Evolutionary conservation across 2,113 vertebrate genomes (phyloP).

Genomic region (Thamnaconus septentrionalis): DNA sequence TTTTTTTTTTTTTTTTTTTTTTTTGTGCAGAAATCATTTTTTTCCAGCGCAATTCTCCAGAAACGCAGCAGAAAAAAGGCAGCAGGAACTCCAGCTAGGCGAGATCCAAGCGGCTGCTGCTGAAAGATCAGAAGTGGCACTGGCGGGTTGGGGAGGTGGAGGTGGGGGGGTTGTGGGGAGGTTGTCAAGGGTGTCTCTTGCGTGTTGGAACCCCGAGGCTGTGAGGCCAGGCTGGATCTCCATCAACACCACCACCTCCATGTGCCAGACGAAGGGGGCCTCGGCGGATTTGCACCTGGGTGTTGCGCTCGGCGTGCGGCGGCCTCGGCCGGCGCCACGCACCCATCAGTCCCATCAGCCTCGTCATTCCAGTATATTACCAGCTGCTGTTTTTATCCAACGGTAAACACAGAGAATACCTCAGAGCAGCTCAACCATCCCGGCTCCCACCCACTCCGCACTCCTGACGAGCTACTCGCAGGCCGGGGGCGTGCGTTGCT

Average conservation of each 20-base stretch:
- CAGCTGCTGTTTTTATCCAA: slow-evolving; percentile 66
- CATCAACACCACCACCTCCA: slow-evolving; percentile 70
- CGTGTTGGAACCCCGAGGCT: slow-evolving; percentile 50
- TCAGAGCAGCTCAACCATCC: slow-evolving; percentile 48
- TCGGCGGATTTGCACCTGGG: slow-evolving; percentile 64
- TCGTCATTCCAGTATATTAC: slow-evolving; percentile 58
- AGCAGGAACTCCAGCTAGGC: no score
- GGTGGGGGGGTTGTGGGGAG: slow-evolving; percentile 9
- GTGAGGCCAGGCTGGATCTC: slow-evolving; percentile 48
- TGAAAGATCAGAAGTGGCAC: background rate
- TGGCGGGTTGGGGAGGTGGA: slow-evolving; percentile 5
- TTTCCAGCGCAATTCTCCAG: no score
- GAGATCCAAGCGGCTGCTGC: no score
- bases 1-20: no score
- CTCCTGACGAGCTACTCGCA: slow-evolving; percentile 47
- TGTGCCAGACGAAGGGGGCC: slow-evolving; percentile 32
- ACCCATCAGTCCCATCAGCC: slow-evolving; percentile 58
- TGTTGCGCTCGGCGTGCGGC: slow-evolving; percentile 43
- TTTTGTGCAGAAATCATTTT: no score
- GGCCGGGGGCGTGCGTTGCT: slow-evolving; percentile 56
- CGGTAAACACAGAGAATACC: slow-evolving; percentile 66
- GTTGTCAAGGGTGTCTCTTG: background rate
- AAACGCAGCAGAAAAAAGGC: no score
- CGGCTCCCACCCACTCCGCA: slow-evolving; percentile 57
- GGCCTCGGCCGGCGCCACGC: slow-evolving; percentile 59